phyloP scores from a whole-genome alignment of 2,888 invertebrate species.

The Scaptomyza reducta region DNA sequence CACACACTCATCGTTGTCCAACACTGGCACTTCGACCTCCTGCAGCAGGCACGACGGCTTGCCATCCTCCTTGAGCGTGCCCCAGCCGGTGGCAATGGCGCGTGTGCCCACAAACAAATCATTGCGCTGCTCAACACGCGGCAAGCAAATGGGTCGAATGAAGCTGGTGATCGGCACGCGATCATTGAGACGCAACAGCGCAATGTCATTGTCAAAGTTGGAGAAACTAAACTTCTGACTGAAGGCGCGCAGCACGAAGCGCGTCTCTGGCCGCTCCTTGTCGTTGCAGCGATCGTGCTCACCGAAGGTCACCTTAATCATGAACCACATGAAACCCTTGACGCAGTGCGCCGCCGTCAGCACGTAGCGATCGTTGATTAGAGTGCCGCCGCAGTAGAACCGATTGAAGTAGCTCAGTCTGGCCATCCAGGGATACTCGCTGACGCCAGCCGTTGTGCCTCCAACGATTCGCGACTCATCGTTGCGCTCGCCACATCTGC shows the following conservation, averaged over 20 bases:
- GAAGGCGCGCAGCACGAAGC: slow-evolving; percentile 91
- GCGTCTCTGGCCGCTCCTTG: slow-evolving; percentile 89
- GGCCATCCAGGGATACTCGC: slow-evolving; percentile 96
- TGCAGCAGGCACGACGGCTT: slow-evolving; percentile 93
- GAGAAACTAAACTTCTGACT: slow-evolving; percentile 92
- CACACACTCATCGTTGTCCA: slow-evolving; percentile 88
- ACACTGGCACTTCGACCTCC: slow-evolving; percentile 90
- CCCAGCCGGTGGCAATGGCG: slow-evolving; percentile 94
- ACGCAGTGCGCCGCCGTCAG: slow-evolving; percentile 95
- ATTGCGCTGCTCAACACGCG: slow-evolving; percentile 88
- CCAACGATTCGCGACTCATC: slow-evolving; percentile 93
- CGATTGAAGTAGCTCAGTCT: slow-evolving; percentile 93
- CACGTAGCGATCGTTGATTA: slow-evolving; percentile 94
- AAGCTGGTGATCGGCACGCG: slow-evolving; percentile 91
- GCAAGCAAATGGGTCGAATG: slow-evolving; percentile 93
- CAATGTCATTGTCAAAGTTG: slow-evolving; percentile 95
- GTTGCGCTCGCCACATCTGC: slow-evolving; percentile 91
- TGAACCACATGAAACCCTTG: slow-evolving; percentile 96
- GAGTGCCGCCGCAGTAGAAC: slow-evolving; percentile 95
- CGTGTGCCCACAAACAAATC: slow-evolving; percentile 89
- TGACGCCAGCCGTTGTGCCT: slow-evolving; percentile 89
- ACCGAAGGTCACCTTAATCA: slow-evolving; percentile 95
- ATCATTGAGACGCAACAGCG: slow-evolving; percentile 91
- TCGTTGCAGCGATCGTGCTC: slow-evolving; percentile 93
- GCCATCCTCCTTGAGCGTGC: slow-evolving; percentile 93